Conservation (phyloP, 2,797 vertebrate species). For the Neosilurus mollespiculum region DNA sequence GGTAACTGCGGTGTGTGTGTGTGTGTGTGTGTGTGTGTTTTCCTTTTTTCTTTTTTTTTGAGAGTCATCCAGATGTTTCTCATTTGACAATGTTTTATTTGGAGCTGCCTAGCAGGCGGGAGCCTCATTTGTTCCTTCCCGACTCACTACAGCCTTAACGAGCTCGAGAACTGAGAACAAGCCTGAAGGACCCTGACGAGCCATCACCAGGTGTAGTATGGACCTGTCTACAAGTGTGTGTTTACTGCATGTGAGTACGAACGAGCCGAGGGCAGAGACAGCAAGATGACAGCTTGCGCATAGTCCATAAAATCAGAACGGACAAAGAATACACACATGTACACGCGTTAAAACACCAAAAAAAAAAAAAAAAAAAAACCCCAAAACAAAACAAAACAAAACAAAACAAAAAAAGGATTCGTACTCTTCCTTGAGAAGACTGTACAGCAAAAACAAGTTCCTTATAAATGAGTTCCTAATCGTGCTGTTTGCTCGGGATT, state of each 20-base stretch:
- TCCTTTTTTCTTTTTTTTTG: not conserved
- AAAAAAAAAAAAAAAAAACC: too few species aligned
- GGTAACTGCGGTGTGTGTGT: not conserved
- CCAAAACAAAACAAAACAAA: not conserved
- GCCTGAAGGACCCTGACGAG: conserved; percentile 18
- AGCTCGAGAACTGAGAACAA: conserved; percentile 21
- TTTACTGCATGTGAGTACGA: conserved; percentile 2
- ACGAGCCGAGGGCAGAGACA: conserved; percentile 9
- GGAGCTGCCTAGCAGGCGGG: conserved; percentile 23
- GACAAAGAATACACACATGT: not conserved
- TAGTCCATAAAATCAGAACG: conserved; percentile 3
- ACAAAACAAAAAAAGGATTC: conserved; percentile 1
- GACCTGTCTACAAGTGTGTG: conserved; percentile 23
- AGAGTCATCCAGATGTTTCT: conserved; percentile 37
- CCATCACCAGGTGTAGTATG: conserved; percentile 8
- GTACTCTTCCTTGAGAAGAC: not conserved
- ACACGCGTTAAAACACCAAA: conserved; percentile 1
- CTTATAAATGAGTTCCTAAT: conserved; percentile 8
- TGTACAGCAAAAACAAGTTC: conserved; percentile 21
- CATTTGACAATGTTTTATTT: conserved; percentile 35
- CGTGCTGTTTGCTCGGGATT: not conserved
- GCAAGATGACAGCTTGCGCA: not conserved
- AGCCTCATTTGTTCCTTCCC: conserved; percentile 31
- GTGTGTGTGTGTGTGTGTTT: not conserved
- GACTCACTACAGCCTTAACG: conserved; percentile 31